A percentile compares a stretch with the other conserved stretches of the same genome.
These are phyloP conservation scores for Gymnocephalus cernua DNA, from an alignment of 2,113 vertebrate species.

Conservation along the genomic window DNA sequence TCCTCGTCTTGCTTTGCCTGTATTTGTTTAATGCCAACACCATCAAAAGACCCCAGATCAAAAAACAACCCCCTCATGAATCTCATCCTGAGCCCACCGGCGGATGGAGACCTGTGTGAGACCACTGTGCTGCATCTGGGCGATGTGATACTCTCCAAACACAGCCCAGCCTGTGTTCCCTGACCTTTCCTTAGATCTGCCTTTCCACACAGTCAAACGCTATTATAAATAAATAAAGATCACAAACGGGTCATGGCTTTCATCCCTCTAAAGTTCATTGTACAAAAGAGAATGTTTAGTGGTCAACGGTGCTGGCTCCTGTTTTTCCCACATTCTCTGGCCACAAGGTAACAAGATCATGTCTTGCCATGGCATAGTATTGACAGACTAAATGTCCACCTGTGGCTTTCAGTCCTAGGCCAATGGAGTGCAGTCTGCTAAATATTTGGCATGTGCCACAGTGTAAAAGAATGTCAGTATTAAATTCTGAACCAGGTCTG, in stretches of 20 bases:
- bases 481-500: not conserved
- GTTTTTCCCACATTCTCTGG: constrained; percentile 36
- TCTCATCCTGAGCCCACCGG: constrained; percentile 55
- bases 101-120: constrained; percentile 43
- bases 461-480: not conserved
- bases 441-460: not conserved
- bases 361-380: not conserved
- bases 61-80: constrained; percentile 56
- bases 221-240: constrained; percentile 83
- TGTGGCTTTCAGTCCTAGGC: not conserved
- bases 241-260: constrained; percentile 80
- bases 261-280: constrained; percentile 83
- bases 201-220: constrained; percentile 77
- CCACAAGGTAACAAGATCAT: constrained; percentile 26
- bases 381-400: not conserved
- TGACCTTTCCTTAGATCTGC: constrained; percentile 85
- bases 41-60: constrained; percentile 77
- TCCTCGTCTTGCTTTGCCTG: not conserved
- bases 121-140: constrained; percentile 47
- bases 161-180: constrained; percentile 56
- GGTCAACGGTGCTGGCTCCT: constrained; percentile 33
- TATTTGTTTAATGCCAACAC: constrained; percentile 55
- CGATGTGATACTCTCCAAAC: constrained; percentile 69
- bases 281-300: constrained; percentile 62
- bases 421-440: not conserved